Evolutionary conservation across 2,888 invertebrate species (phyloP).

Genomic region (Lobophora halterata): DNA sequence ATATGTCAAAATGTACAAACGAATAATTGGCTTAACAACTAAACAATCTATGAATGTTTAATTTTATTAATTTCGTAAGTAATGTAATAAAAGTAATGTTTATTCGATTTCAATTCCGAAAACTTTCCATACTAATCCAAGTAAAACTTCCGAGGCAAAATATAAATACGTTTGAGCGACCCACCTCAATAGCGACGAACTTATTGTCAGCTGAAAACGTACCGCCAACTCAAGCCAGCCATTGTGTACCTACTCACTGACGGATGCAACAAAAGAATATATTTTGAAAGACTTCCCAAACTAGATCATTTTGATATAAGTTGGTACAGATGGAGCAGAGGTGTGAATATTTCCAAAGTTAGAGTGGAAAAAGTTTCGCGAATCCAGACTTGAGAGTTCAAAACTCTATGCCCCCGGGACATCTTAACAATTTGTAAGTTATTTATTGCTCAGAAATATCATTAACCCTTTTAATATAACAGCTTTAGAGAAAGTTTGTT

Average conservation of each 20-base stretch:
- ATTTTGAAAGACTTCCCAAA: constrained; percentile 70
- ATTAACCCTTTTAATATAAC: constrained; percentile 72
- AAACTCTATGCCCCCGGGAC: constrained; percentile 64
- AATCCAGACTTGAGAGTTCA: constrained; percentile 49
- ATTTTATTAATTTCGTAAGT: too few relatives aligned
- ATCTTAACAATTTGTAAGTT: constrained; percentile 78
- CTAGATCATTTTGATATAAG: constrained; percentile 78
- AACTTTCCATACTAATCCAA: too few relatives aligned
- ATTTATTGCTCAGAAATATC: constrained; percentile 76
- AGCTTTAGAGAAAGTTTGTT: constrained; percentile 51
- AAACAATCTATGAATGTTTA: too few relatives aligned
- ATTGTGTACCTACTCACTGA: constrained; percentile 70
- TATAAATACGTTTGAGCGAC: constrained; percentile 32
- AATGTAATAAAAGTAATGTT: too few relatives aligned
- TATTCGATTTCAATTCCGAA: too few relatives aligned
- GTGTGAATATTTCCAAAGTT: constrained; percentile 72
- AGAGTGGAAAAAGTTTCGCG: constrained; percentile 76
- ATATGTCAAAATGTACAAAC: too few relatives aligned
- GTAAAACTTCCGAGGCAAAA: too few relatives aligned
- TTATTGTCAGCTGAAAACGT: constrained; percentile 43
- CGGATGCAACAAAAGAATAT: constrained; percentile 68
- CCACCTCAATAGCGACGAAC: constrained; percentile 41
- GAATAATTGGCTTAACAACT: too few relatives aligned
- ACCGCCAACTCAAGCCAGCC: constrained; percentile 35
- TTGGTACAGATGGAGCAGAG: constrained; percentile 67